Evolutionary conservation across 2,888 invertebrate genomes (phyloP).

Genomic region (Dryococelus australis): DNA sequence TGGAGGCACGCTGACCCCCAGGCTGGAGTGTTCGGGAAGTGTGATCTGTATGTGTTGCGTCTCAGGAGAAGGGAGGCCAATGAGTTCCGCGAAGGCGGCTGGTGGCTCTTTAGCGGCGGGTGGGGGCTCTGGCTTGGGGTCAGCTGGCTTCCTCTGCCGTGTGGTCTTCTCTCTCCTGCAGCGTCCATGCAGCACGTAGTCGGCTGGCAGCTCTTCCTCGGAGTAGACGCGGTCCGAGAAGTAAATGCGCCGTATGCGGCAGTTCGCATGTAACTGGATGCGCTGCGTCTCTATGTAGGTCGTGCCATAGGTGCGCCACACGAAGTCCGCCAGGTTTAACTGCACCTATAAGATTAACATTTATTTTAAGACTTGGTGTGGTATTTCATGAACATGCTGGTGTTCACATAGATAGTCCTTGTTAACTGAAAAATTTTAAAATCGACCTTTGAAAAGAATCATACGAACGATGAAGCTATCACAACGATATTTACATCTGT

Average conservation of each 20-base stretch:
- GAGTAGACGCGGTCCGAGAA: slow-evolving; percentile 80
- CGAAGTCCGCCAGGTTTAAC: slow-evolving; percentile 95
- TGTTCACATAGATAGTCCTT: too few species aligned
- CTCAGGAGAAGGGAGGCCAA: background rate
- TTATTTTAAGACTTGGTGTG: too few species aligned
- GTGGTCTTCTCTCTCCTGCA: background rate
- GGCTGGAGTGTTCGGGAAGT: background rate
- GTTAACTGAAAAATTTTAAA: too few species aligned
- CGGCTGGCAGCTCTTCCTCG: slow-evolving; percentile 71
- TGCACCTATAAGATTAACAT: slow-evolving; percentile 71
- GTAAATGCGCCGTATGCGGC: slow-evolving; percentile 87
- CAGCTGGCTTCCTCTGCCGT: background rate
- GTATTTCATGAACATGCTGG: too few species aligned
- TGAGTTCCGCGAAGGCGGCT: background rate
- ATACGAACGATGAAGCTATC: too few species aligned
- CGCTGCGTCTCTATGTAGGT: slow-evolving; percentile 91
- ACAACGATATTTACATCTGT: too few species aligned
- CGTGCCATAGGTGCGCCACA: slow-evolving; percentile 92
- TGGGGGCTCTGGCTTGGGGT: too few species aligned
- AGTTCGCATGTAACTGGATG: slow-evolving; percentile 96
- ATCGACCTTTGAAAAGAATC: too few species aligned
- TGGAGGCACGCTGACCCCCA: background rate
- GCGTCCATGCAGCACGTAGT: slow-evolving; percentile 71
- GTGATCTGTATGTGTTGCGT: background rate
- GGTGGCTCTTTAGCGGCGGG: too few species aligned